A percentile compares a stretch with the other conserved stretches of the same genome.
These are phyloP conservation scores for Caretta caretta DNA, from an alignment of 2,113 vertebrate genomes.

Conservation along the genomic window DNA sequence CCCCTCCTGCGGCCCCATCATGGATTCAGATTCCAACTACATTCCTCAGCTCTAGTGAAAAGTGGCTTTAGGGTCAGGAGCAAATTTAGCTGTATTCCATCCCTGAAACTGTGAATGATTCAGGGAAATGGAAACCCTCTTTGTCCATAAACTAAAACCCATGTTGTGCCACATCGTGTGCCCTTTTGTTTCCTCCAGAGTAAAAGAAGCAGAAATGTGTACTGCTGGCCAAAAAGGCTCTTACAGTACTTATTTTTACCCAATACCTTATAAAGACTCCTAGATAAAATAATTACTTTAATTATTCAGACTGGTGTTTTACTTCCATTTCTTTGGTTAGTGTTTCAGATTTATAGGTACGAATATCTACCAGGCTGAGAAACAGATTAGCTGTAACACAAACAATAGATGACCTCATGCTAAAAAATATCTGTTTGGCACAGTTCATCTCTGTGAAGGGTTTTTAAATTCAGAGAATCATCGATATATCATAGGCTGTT, in stretches of 20 bases:
- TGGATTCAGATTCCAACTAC: not conserved
- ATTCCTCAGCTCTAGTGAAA: not conserved
- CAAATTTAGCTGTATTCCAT: not conserved
- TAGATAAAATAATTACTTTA: not conserved
- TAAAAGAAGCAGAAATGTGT: not conserved
- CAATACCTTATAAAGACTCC: fast-evolving
- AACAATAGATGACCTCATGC: not conserved
- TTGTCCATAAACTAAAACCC: not conserved
- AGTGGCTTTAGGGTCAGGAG: not conserved
- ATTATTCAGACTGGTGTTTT: not conserved
- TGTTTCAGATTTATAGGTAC: not conserved
- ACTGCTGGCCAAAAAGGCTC: not conserved
- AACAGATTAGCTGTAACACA: not conserved
- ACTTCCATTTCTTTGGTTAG: not conserved
- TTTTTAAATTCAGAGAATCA: not conserved
- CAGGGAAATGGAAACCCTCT: not conserved
- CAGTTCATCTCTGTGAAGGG: not conserved
- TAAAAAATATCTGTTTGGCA: not conserved
- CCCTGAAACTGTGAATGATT: not conserved
- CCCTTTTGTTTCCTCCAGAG: not conserved
- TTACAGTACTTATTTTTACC: not conserved
- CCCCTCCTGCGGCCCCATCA: not conserved
- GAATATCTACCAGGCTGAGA: not conserved
- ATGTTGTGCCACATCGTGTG: fast-evolving
- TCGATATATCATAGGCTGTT: not conserved